These are phyloP conservation scores for Plecturocebus donacophilus DNA, from an alignment of 2,113 vertebrate species.

Conservation along the genomic window DNA sequence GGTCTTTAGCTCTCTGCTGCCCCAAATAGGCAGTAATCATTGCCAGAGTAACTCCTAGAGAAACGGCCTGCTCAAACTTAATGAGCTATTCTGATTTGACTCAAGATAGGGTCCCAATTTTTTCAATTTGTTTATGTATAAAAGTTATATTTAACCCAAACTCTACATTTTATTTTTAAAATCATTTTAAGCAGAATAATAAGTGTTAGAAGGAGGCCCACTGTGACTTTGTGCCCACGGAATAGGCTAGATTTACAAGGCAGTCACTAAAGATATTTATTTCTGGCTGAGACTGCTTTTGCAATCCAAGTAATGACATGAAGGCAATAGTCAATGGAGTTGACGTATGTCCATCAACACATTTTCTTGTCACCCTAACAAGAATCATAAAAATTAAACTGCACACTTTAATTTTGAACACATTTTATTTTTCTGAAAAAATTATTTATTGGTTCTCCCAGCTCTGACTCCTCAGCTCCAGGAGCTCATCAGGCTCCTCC, in stretches of 20 bases:
- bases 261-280: neutral
- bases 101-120: neutral
- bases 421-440: neutral
- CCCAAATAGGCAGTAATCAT: neutral
- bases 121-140: constrained; percentile 9
- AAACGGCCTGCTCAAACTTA: neutral
- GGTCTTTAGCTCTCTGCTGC: neutral
- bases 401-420: neutral
- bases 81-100: neutral
- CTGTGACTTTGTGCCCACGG: neutral
- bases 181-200: constrained; percentile 23
- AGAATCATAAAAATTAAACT: constrained; percentile 11
- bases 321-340: neutral
- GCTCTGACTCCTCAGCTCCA: no score
- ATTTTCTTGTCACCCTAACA: neutral
- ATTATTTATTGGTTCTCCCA: neutral
- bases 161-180: constrained; percentile 35
- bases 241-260: constrained; percentile 38
- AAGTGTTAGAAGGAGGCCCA: neutral
- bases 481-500: no score
- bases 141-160: constrained; percentile 45
- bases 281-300: constrained; percentile 4
- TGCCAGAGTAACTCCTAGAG: neutral
- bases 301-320: neutral
- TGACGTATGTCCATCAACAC: neutral